Evolutionary conservation across 2,888 invertebrate species (phyloP), one percentile per base, ranked within the genome.

Genomic region (Agrotis ipsilon): DNA sequence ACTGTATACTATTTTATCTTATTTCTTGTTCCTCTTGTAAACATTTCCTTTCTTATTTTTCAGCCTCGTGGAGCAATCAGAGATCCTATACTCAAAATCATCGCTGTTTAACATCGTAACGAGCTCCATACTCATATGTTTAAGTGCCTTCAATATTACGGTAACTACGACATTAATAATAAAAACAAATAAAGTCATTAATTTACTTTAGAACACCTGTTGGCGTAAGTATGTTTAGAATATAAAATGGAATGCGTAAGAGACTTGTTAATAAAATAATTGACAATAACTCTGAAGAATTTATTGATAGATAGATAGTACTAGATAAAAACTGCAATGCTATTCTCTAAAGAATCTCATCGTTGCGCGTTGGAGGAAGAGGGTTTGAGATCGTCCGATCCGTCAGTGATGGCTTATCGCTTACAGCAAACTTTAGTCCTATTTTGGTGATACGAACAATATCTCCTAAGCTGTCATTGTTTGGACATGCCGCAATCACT

Each of bases 121-220:
- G 24, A 93, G 94, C 21, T 93, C 94, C 0, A 64, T 94, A 4
- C 86, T 94, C 16, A 94, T 94, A 21, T 94, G 94, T 62, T 89
- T 94, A 24, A 91, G 92, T 51, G 93, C 90, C 11, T 94, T 94
- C 51, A 94, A 92, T 72, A 91, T 93, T 13, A 90, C 92, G 88
- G 94, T 94, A 88, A 86, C 59, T 75, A 69, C 69, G 19, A 39
- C 43, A 14, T 5, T 9, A 32, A 32, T 9, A 32, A 32, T n/a
- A 32, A 9, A 32, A 16, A 45, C 52, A 27, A 24, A 27, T 49
- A 32, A 5, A 6, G n/a, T 14, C 48, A 43, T 48, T 65, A 18
- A 3, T 60, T 65, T 65, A 51, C 24, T 69, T 24, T 57, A 14
- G 1, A n/a, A 59, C 27, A 61, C 54, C 14, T 74, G n/a, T 78